Evolutionary conservation across 2,113 vertebrate species (phyloP), one percentile per base, ranked within the genome.

Genomic region (Saccopteryx bilineata): DNA sequence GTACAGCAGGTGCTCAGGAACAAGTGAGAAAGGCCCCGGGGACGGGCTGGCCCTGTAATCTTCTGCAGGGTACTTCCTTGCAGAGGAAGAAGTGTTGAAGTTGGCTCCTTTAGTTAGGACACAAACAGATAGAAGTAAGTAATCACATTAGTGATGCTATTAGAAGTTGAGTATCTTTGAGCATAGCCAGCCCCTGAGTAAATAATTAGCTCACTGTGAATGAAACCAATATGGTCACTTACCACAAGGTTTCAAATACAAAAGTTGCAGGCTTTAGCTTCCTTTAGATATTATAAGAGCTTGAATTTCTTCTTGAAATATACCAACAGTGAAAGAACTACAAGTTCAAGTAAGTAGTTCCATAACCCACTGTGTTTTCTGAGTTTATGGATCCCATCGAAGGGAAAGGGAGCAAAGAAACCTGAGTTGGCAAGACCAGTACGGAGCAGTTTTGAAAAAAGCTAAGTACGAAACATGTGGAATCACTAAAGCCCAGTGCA

Each of bases 1-100:
- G 96, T 97, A 97, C 98, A 98, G 98, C 99, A 99, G 99, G 99
- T 99, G 99, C 97, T 98, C 76, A 76, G 76, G 96, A 97, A 97
- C 96, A 98, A 98, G 96, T 95, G 96, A 94, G 97, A 98, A 96
- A 88, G 93, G 66, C 61, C 91, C 88, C 7, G 52, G 93, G 93
- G 90, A 60, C 83, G 19, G 2, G 58, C 87, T n/a, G 28, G 93
- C 90, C 79, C 87, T 28, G 63, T 74, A 46, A 85, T 78, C 91
- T 96, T 96, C 95, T 90, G 84, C 82, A 75, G 93, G 87, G 93
- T n/a, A 60, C 84, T 95, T 97, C 91, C 93, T 93, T 46, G 85
- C 58, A 69, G 18, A 69, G 54, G 94, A 54, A 48, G 63, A 52
- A 85, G 31, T 71, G 79, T 60, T 84, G 33, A 13, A 52, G 66